Percentiles rank a stretch among this genome's conserved stretches.
phyloP scores from a whole-genome alignment of 2,797 vertebrate species.

The Crax fasciolata region DNA sequence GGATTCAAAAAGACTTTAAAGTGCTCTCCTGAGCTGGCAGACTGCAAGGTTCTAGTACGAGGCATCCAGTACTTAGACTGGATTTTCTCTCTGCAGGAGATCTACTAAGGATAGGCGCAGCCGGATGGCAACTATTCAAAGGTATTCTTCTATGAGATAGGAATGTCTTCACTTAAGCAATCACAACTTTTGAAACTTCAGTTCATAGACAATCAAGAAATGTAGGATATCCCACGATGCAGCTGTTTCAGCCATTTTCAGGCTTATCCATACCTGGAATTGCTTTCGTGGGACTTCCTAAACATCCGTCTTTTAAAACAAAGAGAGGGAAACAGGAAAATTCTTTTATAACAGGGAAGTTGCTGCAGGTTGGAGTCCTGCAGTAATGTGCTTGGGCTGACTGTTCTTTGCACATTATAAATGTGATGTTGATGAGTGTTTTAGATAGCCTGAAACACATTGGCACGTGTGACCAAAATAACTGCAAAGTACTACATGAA shows the following conservation, averaged over 20 bases:
- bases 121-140: neutral
- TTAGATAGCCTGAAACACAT: neutral
- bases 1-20: neutral
- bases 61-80: neutral
- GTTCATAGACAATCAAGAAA: neutral
- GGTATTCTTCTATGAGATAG: neutral
- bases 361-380: neutral
- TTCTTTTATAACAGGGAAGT: neutral
- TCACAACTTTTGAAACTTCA: neutral
- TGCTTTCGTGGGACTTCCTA: neutral
- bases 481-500: neutral
- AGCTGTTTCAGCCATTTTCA: constrained; percentile 7
- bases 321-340: neutral
- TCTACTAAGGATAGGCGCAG: neutral
- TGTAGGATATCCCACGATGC: neutral
- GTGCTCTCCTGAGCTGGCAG: neutral
- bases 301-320: neutral
- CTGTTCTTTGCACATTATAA: neutral
- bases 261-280: neutral
- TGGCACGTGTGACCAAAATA: neutral
- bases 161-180: neutral
- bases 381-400: neutral
- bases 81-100: neutral
- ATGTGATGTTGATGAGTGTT: neutral
- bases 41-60: neutral